Evolutionary conservation across 1,140 invertebrate species (phyloP), one percentile per base, ranked within the genome.

Genomic region (Macrocentrus cingulum): DNA sequence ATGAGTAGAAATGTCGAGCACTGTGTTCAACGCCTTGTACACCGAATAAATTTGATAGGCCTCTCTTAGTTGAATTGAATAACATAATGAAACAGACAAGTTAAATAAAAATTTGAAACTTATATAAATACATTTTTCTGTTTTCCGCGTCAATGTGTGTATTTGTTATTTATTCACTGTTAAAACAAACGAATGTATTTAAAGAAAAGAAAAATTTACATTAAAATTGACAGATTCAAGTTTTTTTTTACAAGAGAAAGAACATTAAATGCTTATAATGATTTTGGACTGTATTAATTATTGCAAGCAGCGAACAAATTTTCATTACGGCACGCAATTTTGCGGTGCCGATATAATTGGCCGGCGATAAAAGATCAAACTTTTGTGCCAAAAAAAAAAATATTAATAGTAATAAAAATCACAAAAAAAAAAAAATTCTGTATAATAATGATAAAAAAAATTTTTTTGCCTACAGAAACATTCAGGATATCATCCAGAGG

Each of bases 401-500:
- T n/a, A n/a, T n/a, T n/a, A n/a, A n/a, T n/a, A n/a, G n/a, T n/a
- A n/a, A n/a, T n/a, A n/a, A n/a, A n/a, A n/a, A n/a, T n/a, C n/a
- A n/a, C n/a, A n/a, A n/a, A n/a, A n/a, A n/a, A n/a, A n/a, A n/a
- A n/a, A n/a, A n/a, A n/a, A n/a, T n/a, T n/a, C n/a, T n/a, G n/a
- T n/a, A n/a, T n/a, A n/a, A n/a, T n/a, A n/a, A n/a, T n/a, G n/a
- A n/a, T n/a, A n/a, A n/a, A n/a, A n/a, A n/a, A n/a, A n/a, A n/a
- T n/a, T n/a, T n/a, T n/a, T n/a, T n/a, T n/a, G n/a, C n/a, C n/a
- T n/a, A 0, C 70, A 80, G 77, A 78, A 79, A 80, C 72, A 80
- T 80, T 71, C 77, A 80, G 76, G 76, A 77, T 80, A 80, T 79
- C 71, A 79, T 76, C 76, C 70, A 77, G 75, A 78, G 71, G 76